phyloP scores from a whole-genome alignment of 1,140 invertebrate species.

The Aplysia californica region DNA sequence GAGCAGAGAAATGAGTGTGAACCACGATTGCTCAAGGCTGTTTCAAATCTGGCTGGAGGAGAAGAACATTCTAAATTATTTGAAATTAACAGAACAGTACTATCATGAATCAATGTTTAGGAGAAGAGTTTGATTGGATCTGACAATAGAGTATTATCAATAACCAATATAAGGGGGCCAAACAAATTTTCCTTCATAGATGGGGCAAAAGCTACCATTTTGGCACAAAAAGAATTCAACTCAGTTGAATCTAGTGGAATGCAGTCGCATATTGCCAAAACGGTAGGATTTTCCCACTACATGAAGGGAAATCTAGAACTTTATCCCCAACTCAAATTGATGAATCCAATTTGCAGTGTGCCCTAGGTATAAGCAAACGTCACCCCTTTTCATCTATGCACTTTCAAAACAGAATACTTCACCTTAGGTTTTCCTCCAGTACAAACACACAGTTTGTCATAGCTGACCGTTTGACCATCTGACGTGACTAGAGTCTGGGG shows the following conservation, averaged over 20 bases:
- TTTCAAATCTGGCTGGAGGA: neutral
- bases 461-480: slow-evolving; percentile 73
- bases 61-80: neutral
- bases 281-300: no score
- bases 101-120: no score
- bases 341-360: neutral
- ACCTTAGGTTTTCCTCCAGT: slow-evolving; percentile 88
- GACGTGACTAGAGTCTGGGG: slow-evolving; percentile 51
- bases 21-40: neutral
- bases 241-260: no score
- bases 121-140: no score
- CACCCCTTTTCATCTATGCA: neutral
- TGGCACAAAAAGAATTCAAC: no score
- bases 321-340: no score
- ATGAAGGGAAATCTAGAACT: no score
- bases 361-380: neutral
- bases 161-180: no score
- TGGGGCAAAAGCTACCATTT: no score
- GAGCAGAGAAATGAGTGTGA: neutral
- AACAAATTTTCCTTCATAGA: no score
- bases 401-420: neutral
- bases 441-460: slow-evolving; percentile 90
- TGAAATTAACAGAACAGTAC: neutral
- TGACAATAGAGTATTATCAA: no score
- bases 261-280: no score